Evolutionary conservation across 2,797 vertebrate species (phyloP), one percentile per base, ranked within the genome.

Genomic region (Microchirus variegatus): DNA sequence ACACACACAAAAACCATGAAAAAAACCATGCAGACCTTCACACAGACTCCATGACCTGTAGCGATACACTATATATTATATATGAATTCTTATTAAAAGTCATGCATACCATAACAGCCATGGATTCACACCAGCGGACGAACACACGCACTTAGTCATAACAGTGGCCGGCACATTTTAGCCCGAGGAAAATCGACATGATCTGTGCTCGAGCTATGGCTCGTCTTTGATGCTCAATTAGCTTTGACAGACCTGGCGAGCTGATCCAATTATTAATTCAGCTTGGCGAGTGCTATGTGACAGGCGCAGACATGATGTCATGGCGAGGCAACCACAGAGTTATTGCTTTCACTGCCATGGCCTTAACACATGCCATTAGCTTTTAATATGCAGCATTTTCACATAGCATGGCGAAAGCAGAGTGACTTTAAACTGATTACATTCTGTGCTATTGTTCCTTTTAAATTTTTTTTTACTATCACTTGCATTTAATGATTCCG

Each of bases 181-280:
- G 40, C 77, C 64, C 31, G 3, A 80, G 71, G 81, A 87, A 46
- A 88, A 91, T 90, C 73, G 83, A 73, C 65, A 79, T 76, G 83
- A 88, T 89, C 78, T 77, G 73, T 61, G 82, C 83, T 80, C 67
- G 38, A 53, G 64, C 82, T 70, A 70, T 14, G 67, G 75, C 67
- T 80, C 81, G 69, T 78, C 84, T 87, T 87, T 89, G 87, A 89
- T 82, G 87, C 85, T 76, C 85, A 91, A 90, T 92, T 91, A 92
- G 84, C 86, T 88, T 83, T 75, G 83, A 80, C 85, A 89, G 88
- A 87, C 80, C 82, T 86, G 87, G 80, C 89, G 70, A 84, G 80
- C 84, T 68, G 72, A 90, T 79, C 86, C 87, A 85, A 86, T 93
- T 91, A 90, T 84, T 82, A 90, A 90, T 86, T 81, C 82, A 73